Conservation (phyloP, 2,113 vertebrate species). For the Promerops cafer region DNA sequence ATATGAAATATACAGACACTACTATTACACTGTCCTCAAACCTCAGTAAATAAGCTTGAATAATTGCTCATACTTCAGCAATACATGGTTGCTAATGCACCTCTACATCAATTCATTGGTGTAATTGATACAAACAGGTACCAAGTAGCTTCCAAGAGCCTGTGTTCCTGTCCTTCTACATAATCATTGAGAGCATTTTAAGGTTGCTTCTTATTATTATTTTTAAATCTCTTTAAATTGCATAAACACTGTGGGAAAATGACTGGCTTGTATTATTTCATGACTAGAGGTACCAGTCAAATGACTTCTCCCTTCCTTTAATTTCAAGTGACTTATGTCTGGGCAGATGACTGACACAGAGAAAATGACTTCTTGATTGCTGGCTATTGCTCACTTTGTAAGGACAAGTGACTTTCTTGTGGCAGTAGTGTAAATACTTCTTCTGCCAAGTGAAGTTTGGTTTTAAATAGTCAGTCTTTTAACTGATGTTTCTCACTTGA, state of each 20-base stretch:
- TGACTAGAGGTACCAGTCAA: not conserved
- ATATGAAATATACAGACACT: conserved; percentile 66
- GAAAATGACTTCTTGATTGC: not conserved
- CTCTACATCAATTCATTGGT: conserved; percentile 19
- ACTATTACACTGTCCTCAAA: conserved; percentile 67
- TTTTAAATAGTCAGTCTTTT: not conserved
- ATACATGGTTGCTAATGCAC: conserved; percentile 13
- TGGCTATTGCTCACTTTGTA: not conserved
- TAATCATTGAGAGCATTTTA: not conserved
- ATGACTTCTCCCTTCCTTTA: not conserved
- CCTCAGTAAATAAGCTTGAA: conserved; percentile 70
- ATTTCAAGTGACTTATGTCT: not conserved
- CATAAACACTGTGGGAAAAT: not conserved
- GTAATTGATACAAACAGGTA: not conserved
- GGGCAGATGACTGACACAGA: not conserved
- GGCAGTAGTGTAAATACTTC: not conserved
- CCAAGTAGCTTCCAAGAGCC: not conserved
- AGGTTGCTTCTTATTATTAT: not conserved
- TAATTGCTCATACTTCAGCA: conserved; percentile 61
- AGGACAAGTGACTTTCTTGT: not conserved
- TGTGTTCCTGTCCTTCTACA: not conserved
- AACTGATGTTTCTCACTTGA: not conserved
- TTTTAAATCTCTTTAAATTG: not conserved
- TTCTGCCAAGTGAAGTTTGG: not conserved
- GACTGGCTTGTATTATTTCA: not conserved